Evolutionary conservation across 2,888 invertebrate species (phyloP).

Genomic region (Drosophila fungiperda): DNA sequence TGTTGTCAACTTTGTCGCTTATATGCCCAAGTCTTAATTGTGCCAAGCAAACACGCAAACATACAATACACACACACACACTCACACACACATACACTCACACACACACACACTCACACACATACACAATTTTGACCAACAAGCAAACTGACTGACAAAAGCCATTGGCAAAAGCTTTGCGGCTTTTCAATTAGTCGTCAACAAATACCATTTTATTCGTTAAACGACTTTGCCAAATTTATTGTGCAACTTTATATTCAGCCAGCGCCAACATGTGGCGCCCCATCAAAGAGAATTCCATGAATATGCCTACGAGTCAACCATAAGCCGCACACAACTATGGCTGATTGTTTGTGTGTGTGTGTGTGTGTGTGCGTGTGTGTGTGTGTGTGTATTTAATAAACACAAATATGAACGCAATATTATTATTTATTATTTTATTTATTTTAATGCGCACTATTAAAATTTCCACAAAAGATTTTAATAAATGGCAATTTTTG

Average conservation of each 20-base stretch:
- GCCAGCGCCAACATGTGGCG: constrained; percentile 37
- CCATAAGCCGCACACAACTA: background rate
- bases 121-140: constrained; percentile 35
- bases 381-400: background rate
- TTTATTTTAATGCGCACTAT: background rate
- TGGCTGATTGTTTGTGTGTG: background rate
- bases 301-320: constrained; percentile 8
- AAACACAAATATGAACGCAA: background rate
- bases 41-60: constrained; percentile 59
- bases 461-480: background rate
- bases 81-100: constrained; percentile 18
- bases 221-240: constrained; percentile 64
- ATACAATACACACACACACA: constrained; percentile 26
- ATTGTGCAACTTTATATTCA: constrained; percentile 42
- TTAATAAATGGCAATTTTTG: background rate
- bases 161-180: constrained; percentile 68
- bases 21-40: constrained; percentile 74
- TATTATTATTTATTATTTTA: background rate
- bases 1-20: constrained; percentile 74
- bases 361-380: background rate
- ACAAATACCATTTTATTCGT: constrained; percentile 74
- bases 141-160: constrained; percentile 51
- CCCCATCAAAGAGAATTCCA: constrained; percentile 36
- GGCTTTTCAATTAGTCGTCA: constrained; percentile 75
- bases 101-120: background rate